Conservation (phyloP, 2,113 vertebrate species). For the Hiodon alosoides region DNA sequence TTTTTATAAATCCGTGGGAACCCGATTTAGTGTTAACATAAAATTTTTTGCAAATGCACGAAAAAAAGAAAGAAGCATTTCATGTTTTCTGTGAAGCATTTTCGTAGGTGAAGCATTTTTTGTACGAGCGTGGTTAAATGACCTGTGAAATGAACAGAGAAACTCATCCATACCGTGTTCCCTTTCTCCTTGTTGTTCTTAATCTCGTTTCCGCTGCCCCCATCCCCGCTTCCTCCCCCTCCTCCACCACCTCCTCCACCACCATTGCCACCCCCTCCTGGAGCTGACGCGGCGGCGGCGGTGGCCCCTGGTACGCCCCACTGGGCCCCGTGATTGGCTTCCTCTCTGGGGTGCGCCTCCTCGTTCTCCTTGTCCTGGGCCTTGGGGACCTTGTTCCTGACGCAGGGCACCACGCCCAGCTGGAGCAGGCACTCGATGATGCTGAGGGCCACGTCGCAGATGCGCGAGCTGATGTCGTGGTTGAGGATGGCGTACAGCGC, state of each 20-base stretch:
- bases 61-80: too few relatives aligned
- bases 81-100: too few relatives aligned
- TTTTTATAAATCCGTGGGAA: too few relatives aligned
- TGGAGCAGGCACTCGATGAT: conserved; percentile 95
- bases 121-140: background rate
- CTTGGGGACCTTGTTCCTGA: conserved; percentile 77
- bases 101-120: too few relatives aligned
- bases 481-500: conserved; percentile 92
- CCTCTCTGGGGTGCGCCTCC: conserved; percentile 76
- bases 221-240: conserved; percentile 65
- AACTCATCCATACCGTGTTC: conserved; percentile 54
- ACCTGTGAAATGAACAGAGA: background rate
- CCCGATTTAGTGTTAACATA: too few relatives aligned
- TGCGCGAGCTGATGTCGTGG: conserved; percentile 93
- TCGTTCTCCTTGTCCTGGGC: conserved; percentile 87
- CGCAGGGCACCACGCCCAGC: conserved; percentile 84
- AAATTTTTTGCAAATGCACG: too few relatives aligned
- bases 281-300: conserved; percentile 56
- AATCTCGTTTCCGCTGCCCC: conserved; percentile 73
- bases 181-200: conserved; percentile 83
- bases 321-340: conserved; percentile 63
- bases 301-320: conserved; percentile 61
- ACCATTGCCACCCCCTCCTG: conserved; percentile 58
- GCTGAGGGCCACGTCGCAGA: conserved; percentile 91
- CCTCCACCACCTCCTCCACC: conserved; percentile 51